Base-by-base conservation (phyloP, 1,140 invertebrate genomes). In the Alviniconcha marisindica region DNA sequence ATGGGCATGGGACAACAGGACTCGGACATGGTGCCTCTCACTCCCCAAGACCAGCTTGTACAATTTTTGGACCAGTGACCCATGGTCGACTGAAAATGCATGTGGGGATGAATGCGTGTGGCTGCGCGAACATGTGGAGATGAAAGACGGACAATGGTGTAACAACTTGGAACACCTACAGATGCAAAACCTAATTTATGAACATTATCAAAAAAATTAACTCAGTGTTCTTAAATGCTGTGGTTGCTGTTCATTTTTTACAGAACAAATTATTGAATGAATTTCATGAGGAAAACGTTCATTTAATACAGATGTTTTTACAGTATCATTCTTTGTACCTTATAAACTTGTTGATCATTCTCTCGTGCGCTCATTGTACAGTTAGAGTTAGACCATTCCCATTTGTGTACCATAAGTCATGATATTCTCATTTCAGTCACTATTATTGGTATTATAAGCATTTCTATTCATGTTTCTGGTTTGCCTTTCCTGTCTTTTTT, bases 41-140 rank as follows among this genome's bases (percentile, higher is more conserved):
- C 88, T 44, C 88, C 91, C 81, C 88, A 91, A 83, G 91, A 92
- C 87, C 88, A 92, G 79, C 85, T 92, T 80, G 88, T 89, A 77
- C 87, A 87, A 79, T 92, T 85, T 86, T 91, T 92, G 33, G 92
- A 91, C 87, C 84, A 89, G 77, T 83, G 80, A 76, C 82, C 66
- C 63, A 51, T n/a, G 48, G 36, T 82, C 33, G 12, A 24, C 38
- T 48, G 36, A 40, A 44, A 21, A 1, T 81, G 44, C 48, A 56
- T 69, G 15, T 54, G 63, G n/a, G 44, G 77, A 71, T 82, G 79
- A 73, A 82, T 83, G 77, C 60, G 54, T 81, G 60, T 63, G 74
- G 42, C 24, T 80, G 51, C 28, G 2, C 48, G 60, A 36, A 36
- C 48, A 48, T 54, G 42, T 73, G 77, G 21, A 42, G 28, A 42